phyloP scores from a whole-genome alignment of 2,888 invertebrate species.

The Callimorpha dominula region DNA sequence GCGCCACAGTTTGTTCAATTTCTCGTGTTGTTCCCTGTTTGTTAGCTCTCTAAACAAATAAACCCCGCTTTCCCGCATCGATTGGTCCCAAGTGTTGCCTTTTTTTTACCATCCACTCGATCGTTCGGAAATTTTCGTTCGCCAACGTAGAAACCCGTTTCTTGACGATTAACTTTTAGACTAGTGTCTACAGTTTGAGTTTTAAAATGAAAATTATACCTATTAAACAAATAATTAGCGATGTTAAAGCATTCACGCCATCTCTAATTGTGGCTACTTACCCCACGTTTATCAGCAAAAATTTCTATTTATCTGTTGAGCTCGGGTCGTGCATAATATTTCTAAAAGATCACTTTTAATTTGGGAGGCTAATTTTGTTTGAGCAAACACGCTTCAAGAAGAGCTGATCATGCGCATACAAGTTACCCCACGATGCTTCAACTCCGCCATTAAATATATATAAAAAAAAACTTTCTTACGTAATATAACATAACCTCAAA shows the following conservation, averaged over 20 bases:
- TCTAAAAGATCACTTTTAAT: no score
- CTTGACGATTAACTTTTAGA: slow-evolving; percentile 16
- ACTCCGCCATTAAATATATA: no score
- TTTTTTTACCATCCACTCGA: slow-evolving; percentile 42
- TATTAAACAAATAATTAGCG: neutral
- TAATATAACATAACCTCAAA: no score
- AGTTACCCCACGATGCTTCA: no score
- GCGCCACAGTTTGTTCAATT: slow-evolving; percentile 52
- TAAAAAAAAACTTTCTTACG: no score
- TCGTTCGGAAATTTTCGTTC: slow-evolving; percentile 37
- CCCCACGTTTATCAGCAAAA: no score
- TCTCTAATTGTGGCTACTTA: neutral
- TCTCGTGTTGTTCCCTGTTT: slow-evolving; percentile 54
- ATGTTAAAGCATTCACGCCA: neutral
- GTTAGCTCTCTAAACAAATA: slow-evolving; percentile 58
- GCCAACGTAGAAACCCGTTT: slow-evolving; percentile 7
- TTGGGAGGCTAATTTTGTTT: no score
- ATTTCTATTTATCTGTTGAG: no score
- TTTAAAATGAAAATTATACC: neutral
- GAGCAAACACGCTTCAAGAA: no score
- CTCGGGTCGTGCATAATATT: no score
- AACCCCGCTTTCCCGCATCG: slow-evolving; percentile 48
- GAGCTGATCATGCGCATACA: no score
- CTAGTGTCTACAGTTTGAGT: slow-evolving; percentile 23
- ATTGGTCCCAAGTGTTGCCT: slow-evolving; percentile 56